These are phyloP conservation scores for Chymomyza amoena DNA, from an alignment of 2,888 invertebrate species.

Conservation along the genomic window DNA sequence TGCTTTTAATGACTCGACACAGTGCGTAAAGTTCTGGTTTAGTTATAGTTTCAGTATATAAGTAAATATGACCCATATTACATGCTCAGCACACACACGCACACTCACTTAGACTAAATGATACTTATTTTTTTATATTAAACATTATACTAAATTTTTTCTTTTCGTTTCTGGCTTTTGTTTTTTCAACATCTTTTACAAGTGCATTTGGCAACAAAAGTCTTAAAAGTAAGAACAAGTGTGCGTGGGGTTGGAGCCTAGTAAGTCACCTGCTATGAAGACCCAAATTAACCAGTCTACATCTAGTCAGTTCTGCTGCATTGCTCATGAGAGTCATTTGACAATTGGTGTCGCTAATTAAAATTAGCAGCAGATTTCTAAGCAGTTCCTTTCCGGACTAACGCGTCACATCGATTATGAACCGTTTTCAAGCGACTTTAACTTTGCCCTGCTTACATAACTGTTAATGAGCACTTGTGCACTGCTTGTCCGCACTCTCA, in stretches of 20 bases:
- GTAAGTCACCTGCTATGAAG: constrained; percentile 41
- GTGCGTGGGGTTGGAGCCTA: constrained; percentile 1
- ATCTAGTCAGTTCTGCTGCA: constrained; percentile 54
- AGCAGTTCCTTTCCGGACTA: too few relatives aligned
- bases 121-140: not conserved
- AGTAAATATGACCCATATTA: constrained; percentile 58
- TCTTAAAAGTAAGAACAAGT: not conserved
- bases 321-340: constrained; percentile 47
- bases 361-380: not conserved
- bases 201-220: constrained; percentile 29
- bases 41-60: constrained; percentile 28
- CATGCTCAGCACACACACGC: constrained; percentile 8
- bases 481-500: constrained; percentile 39
- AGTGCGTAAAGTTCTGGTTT: constrained; percentile 52
- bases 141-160: not conserved
- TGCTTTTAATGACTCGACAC: constrained; percentile 52
- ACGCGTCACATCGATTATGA: not conserved
- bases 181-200: constrained; percentile 16
- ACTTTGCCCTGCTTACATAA: not conserved
- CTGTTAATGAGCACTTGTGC: not conserved
- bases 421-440: too few relatives aligned
- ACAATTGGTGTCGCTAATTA: constrained; percentile 26
- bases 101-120: constrained; percentile 10
- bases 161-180: not conserved
- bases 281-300: constrained; percentile 32